Conservation (phyloP, 1,140 invertebrate species). For the Drosophila murphyi region DNA sequence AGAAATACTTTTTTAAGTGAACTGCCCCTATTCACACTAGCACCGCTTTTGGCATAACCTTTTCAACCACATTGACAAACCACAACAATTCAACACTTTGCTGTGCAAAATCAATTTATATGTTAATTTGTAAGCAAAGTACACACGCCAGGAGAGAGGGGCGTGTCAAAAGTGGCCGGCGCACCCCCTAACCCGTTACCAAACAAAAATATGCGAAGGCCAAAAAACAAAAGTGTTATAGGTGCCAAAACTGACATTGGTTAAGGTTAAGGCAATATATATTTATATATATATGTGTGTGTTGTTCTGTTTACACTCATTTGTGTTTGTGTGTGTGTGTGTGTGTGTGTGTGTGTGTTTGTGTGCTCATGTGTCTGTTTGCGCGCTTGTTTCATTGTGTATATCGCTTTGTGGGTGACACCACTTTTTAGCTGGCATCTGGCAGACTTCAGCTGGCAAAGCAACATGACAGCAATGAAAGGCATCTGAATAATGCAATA, state of each 20-base stretch:
- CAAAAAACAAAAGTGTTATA: conserved; percentile 59
- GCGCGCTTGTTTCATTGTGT: not conserved
- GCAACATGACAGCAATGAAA: conserved; percentile 68
- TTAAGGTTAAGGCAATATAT: conserved; percentile 51
- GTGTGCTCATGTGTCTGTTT: no score
- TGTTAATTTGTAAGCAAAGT: conserved; percentile 78
- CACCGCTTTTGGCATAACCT: no score
- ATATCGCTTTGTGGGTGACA: conserved; percentile 23
- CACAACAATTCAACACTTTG: conserved; percentile 68
- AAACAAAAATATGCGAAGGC: conserved; percentile 68
- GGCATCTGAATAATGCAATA: conserved; percentile 22
- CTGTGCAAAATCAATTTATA: conserved; percentile 78
- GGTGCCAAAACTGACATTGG: conserved; percentile 76
- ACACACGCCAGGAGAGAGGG: conserved; percentile 42
- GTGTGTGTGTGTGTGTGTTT: not conserved
- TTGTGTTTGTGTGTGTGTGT: conserved; percentile 11
- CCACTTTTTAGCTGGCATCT: conserved; percentile 68
- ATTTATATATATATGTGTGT: conserved; percentile 9
- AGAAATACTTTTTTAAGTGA: conserved; percentile 18
- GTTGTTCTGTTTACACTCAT: conserved; percentile 12
- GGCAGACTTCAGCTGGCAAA: conserved; percentile 61
- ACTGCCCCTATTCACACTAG: not conserved
- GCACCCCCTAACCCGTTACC: conserved; percentile 15
- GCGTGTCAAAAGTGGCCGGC: conserved; percentile 50
- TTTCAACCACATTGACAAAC: conserved; percentile 45